phyloP scores from a whole-genome alignment of 2,888 invertebrate species.

The Parnassius mnemosyne region DNA sequence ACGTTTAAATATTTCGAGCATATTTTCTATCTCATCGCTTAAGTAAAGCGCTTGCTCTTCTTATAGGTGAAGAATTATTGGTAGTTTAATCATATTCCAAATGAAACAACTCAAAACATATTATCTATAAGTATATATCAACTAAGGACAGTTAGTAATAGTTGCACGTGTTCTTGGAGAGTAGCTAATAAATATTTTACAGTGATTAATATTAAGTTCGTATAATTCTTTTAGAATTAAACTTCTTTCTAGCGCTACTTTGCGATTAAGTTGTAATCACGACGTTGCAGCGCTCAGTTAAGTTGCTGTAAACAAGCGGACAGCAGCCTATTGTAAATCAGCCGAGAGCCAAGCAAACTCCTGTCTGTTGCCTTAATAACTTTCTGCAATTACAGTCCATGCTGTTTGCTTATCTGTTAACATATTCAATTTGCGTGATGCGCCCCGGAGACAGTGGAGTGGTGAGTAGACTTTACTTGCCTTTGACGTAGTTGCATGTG shows the following conservation, averaged over 20 bases:
- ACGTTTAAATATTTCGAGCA: no score
- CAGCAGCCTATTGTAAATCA: slow-evolving; percentile 61
- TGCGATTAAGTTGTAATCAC: slow-evolving; percentile 69
- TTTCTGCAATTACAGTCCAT: slow-evolving; percentile 49
- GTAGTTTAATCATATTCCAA: no score
- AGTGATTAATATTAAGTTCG: not conserved
- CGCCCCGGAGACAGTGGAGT: not conserved
- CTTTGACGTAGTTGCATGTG: slow-evolving; percentile 6
- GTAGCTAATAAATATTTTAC: no score
- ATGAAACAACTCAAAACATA: no score
- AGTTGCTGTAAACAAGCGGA: slow-evolving; percentile 61
- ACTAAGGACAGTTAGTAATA: no score
- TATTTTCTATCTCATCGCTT: no score
- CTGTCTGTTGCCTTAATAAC: slow-evolving; percentile 57
- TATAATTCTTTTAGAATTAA: slow-evolving; percentile 33
- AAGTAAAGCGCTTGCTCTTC: no score
- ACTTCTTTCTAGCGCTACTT: slow-evolving; percentile 57
- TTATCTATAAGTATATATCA: no score
- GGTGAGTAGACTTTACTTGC: slow-evolving; percentile 3
- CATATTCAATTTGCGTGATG: slow-evolving; percentile 30
- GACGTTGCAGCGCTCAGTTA: slow-evolving; percentile 39
- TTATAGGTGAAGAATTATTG: no score
- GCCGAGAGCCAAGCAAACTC: slow-evolving; percentile 47
- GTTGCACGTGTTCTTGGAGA: no score
- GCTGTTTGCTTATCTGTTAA: slow-evolving; percentile 37